Evolutionary conservation across 2,113 vertebrate genomes (phyloP), one percentile per base, ranked within the genome.

Genomic region (Pheucticus melanocephalus): DNA sequence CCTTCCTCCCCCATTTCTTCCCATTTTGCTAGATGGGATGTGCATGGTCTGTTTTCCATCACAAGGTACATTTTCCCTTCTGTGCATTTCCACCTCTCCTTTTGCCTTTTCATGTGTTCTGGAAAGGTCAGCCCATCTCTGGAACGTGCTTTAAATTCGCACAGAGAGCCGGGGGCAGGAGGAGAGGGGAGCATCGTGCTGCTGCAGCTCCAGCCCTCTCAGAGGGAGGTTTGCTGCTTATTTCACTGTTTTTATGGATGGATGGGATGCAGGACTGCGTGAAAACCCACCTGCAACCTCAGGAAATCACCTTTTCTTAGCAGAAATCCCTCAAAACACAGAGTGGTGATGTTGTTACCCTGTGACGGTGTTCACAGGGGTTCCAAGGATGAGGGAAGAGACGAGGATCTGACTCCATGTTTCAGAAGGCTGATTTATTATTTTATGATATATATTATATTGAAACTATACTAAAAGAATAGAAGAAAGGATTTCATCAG

Each of bases 111-210:
- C 82, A 2, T 70, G 66, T 66, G 89, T 27, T 20, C 66, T 64
- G 50, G 71, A 91, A 96, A 97, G 94, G 95, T 96, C 96, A 96
- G 78, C 81, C 87, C 45, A 1, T 82, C 66, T 47, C 89, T 91
- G 79, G 82, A 95, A 92, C 87, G 88, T 8, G 71, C 63, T 80
- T 79, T 89, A 85, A 88, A 91, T 89, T 82, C 79, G 50, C 87
- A 88, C 61, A 22, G 84, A 73, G 86, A 87, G 87, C 91, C 50
- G 9, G 79, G 89, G 94, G 73, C 89, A 73, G 69, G 73, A 91
- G n/a, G 81, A 63, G 79, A 66, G 35, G 81, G 48, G 57, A 82
- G 25, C 17, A 1, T 23, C 8, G 16, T 37, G 73, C 83, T 61
- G 60, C 73, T 70, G 61, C 70, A 22, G 30, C 82, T 82, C 70